Evolutionary conservation across 2,888 invertebrate genomes (phyloP), one percentile per base, ranked within the genome.

Genomic region (Drosophila suboccidentalis): DNA sequence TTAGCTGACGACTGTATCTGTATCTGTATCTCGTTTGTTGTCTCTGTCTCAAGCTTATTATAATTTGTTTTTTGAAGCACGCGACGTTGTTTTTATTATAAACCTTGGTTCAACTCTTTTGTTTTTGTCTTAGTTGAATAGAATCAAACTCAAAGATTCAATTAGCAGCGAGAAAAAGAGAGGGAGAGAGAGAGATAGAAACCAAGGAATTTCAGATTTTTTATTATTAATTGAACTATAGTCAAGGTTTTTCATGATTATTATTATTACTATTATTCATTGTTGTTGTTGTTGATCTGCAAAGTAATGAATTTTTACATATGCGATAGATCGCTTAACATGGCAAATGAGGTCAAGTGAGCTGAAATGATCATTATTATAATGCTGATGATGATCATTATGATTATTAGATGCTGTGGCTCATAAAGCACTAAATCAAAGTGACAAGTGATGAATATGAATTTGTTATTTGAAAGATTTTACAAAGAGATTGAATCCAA

Each of bases 171-270:
- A 26, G 36, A 71, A 22, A 67, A 15, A n/a, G 13, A 38, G 11
- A 43, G 17, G 71, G 11, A 17, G 49, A 22, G 46, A 26, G 10
- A 36, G 36, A 46, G 44, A 55, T 17, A 34, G 55, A 34, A 4
- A 32, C 32, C n/a, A 4, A 79, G 53, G 68, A 68, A 78, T 76
- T 79, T 82, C 66, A 58, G 79, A 87, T 87, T 77, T 75, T 46
- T 46, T 65, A 72, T 85, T 88, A 86, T 71, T 88, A 86, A 85
- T 86, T 85, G 84, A 85, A 88, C 84, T 59, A 66, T 61, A 86
- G 84, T 78, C 89, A 88, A 85, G 89, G 89, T 57, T 86, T 63
- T 50, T 34, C 36, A 49, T 29, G 44, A 36, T 57, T 49, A 47
- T 47, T 46, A 61, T 74, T 63, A 70, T 75, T 80, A 61, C 62